Base-by-base conservation (phyloP, 2,888 invertebrate species). In the Oegoconia quadripuncta region DNA sequence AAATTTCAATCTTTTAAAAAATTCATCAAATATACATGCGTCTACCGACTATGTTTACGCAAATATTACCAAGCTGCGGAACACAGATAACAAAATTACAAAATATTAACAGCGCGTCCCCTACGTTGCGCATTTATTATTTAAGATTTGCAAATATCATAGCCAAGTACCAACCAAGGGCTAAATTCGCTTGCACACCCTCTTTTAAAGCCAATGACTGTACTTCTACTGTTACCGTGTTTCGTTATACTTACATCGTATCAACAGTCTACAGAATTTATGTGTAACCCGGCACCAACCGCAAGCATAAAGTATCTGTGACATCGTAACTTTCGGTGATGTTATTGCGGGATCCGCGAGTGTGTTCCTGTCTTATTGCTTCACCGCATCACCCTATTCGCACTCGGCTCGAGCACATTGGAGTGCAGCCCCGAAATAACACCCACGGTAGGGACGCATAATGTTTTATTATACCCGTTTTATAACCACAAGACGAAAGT, bases 401-500 rank as follows among this genome's bases (percentile, higher is more conserved):
- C 34, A 6, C 23, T n/a, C 23, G n/a, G 11, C 17, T n/a, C 15
- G 17, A 17, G 8, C 15, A 9, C 11, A 17, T 7, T 64, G 56
- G 64, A 79, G 74, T 78, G 78, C 75, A 82, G 62, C 74, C 73
- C 69, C 78, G 75, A 79, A 80, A 44, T 38, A 23, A 34, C 37
- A 17, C 35, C 47, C 50, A 44, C 64, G 59, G 65, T 58, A 68
- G 69, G 72, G 72, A 70, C 74, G 67, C 76, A 73, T 79, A 68
- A 80, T 80, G 73, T 80, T 81, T 82, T 81, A 81, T 80, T 75
- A 80, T 55, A 64, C 61, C 64, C 66, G 69, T 74, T 78, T 77
- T 75, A 82, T 68, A 78, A 73, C 80, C 74, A 59, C 71, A 62
- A 65, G 68, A 74, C 76, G 71, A 75, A 76, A 77, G 73, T 75